phyloP scores from a whole-genome alignment of 2,113 vertebrate genomes.

The Neomonachus schauinslandi region DNA sequence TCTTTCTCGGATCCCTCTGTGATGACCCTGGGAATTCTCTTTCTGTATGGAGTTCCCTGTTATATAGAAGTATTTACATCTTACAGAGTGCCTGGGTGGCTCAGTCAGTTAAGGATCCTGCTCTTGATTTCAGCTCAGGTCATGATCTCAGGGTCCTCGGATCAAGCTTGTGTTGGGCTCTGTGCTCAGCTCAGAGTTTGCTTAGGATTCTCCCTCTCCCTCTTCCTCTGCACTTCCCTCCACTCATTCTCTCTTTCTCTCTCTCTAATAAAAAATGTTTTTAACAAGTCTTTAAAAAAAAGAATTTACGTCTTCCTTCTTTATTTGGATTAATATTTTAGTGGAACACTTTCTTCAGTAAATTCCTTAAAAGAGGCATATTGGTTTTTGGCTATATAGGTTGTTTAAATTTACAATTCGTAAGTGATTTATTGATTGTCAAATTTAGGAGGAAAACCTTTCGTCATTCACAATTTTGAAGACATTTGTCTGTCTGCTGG shows the following conservation, averaged over 20 bases:
- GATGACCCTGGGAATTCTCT: not conserved
- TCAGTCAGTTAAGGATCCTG: not conserved
- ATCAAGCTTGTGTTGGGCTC: not conserved
- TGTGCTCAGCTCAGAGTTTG: not conserved
- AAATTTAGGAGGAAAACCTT: not conserved
- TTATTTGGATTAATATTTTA: not conserved
- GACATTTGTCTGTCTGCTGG: not conserved
- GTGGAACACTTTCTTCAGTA: not conserved
- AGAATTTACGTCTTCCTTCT: not conserved
- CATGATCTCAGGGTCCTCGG: not conserved
- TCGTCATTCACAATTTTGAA: not conserved
- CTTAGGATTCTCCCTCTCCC: not conserved
- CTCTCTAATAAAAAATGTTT: not conserved
- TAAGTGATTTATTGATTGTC: not conserved
- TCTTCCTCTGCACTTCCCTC: not conserved
- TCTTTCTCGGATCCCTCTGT: not conserved
- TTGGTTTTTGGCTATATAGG: not conserved
- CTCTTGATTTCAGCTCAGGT: not conserved
- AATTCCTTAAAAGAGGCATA: not conserved
- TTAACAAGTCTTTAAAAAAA: not conserved
- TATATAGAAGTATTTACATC: not conserved
- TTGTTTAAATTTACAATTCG: not conserved
- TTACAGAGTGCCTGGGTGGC: not conserved
- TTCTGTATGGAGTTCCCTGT: not conserved
- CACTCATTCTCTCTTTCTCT: not conserved